Conservation (phyloP, 2,797 vertebrate species). For the Oreochromis grahami region DNA sequence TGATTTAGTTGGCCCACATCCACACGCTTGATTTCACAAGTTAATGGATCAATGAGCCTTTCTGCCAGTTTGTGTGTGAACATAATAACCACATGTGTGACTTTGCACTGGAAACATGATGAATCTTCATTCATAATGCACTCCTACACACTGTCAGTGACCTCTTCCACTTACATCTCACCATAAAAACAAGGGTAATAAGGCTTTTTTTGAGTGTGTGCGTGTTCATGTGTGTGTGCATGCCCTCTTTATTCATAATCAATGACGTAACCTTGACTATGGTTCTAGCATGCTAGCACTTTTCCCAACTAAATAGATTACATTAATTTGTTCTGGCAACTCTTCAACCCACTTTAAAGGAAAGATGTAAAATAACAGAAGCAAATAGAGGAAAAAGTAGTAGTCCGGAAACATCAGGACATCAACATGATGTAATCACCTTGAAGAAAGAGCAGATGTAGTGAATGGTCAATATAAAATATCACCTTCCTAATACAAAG, state of each 20-base stretch:
- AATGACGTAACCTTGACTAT: not conserved
- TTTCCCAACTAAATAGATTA: not conserved
- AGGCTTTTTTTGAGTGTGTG: not conserved
- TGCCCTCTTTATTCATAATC: not conserved
- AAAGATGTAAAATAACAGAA: not conserved
- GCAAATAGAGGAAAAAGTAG: not conserved
- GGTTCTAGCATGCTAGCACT: not conserved
- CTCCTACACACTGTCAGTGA: not conserved
- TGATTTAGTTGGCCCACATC: not conserved
- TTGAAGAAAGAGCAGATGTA: not conserved
- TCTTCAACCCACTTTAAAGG: not conserved
- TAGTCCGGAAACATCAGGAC: not conserved
- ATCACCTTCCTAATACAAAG: not conserved
- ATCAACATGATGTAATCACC: not conserved
- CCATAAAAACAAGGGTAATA: not conserved
- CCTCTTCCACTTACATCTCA: not conserved
- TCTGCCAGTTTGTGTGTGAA: not conserved
- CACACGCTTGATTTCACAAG: not conserved
- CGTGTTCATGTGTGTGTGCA: not conserved
- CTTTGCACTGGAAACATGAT: not conserved
- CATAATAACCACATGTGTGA: not conserved
- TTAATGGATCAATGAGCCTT: not conserved
- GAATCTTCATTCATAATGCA: slow-evolving; percentile 1
- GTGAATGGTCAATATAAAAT: not conserved
- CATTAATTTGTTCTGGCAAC: not conserved